Evolutionary conservation across 2,888 invertebrate species (phyloP), one percentile per base, ranked within the genome.

Genomic region (Plutella xylostella): DNA sequence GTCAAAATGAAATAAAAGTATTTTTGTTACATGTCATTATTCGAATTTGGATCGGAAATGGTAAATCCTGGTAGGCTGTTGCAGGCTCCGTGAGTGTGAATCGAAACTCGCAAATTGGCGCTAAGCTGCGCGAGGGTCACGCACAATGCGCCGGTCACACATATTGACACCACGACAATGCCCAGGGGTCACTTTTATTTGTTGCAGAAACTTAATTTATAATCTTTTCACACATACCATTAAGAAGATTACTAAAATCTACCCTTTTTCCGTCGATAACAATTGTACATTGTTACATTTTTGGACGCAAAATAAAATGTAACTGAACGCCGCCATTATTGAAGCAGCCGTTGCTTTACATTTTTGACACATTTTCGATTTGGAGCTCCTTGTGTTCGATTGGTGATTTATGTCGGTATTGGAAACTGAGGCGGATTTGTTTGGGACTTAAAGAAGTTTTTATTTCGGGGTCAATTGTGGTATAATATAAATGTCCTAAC

Each of bases 221-320:
- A 85, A 85, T 85, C 85, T 85, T 79, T 82, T 83, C 80, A 82
- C 80, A 82, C 79, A 80, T 72, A 69, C 82, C 79, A 82, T 83
- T 82, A 83, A 82, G 83, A 72, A 83, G 83, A 82, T 83, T 83
- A 83, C 80, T 58, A 72, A 76, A 76, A 76, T 73, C 73, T 79
- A 82, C 83, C 83, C 82, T 83, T 84, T 82, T 79, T 65, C 70
- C 70, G 65, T 72, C 14, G 67, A 72, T 71, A 75, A 78, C 80
- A 79, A 78, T 83, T 70, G 78, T 61, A 74, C 70, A 78, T 80
- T 83, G 82, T 80, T 73, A 73, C 75, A 72, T 74, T 77, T 76
- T 76, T 64, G 61, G 50, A 19, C n/a, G 14, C n/a, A 12, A 35
- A 35, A 37, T 37, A 72, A 77, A 78, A 65, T 78, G 77, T 71